Base-by-base conservation (phyloP, 1,140 invertebrate species). In the Lepidotrigona ventralis region DNA sequence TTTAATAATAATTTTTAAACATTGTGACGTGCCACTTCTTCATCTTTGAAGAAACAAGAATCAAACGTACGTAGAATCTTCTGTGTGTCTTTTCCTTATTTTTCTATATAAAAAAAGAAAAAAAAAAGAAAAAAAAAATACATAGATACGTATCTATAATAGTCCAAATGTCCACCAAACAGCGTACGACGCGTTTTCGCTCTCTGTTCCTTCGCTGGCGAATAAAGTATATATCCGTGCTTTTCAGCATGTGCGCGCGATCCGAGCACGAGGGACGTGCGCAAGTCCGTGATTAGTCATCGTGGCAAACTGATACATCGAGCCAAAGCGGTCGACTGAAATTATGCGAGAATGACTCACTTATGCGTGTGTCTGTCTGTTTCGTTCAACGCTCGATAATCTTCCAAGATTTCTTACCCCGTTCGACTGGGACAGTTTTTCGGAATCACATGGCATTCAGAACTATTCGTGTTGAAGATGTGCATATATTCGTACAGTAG, bases 301-400 rank as follows among this genome's bases (percentile, higher is more conserved):
- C 84, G 73, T 68, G 63, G 69, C 68, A 46, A 86, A 64, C 69
- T 83, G 84, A 88, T 88, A 66, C 71, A 88, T 85, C 86, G 78
- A 74, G 78, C 73, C 88, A 81, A 86, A 88, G 75, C 53, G 60
- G 64, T 70, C 84, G 69, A 26, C 71, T 46, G 71, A 73, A 86
- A 88, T 88, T 89, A 88, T 83, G 81, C 83, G 68, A 53, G 29
- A 78, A 33, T 89, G 87, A 89, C 63, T 88, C 84, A 88, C 60
- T 26, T 63, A 6, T 51, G 33, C 39, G 77, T 53, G 51, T 46
- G 33, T 56, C 29, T 46, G 33, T 56, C 29, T 46, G n/a, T 39
- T 33, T 56, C 33, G 46, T 63, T 33, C 33, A 33, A 58, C 51
- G n/a, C 51, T 15, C 56, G 23, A 15, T 26, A 11, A 58, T 51